Evolutionary conservation across 2,797 vertebrate species (phyloP).

Genomic region (Prionace glauca): DNA sequence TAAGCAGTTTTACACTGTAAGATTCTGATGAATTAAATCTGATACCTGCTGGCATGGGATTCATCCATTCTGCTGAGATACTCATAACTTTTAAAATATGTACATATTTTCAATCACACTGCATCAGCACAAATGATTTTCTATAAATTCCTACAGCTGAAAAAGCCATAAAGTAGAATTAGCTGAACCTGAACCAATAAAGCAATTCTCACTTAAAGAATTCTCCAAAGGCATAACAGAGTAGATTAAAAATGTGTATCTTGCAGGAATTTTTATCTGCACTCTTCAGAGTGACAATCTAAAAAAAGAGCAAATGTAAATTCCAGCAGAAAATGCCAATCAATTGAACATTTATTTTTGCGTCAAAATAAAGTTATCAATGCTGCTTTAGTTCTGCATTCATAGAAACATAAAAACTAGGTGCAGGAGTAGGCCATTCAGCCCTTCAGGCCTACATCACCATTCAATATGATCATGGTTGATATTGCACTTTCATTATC

Average conservation of each 20-base stretch:
- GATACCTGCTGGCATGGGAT: not conserved
- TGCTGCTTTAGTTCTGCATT: too few relatives aligned
- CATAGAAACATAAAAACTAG: too few relatives aligned
- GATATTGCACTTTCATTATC: too few relatives aligned
- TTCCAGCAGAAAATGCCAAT: not conserved
- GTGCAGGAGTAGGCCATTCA: too few relatives aligned
- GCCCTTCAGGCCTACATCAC: too few relatives aligned
- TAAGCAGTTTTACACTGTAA: not conserved
- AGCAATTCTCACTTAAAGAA: not conserved
- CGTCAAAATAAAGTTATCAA: not conserved
- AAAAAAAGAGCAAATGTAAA: not conserved
- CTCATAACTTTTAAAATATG: conserved; percentile 11
- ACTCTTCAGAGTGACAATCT: not conserved
- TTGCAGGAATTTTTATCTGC: not conserved
- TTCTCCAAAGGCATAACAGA: not conserved
- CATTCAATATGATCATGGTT: too few relatives aligned
- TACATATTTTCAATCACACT: conserved; percentile 16
- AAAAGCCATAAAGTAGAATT: not conserved
- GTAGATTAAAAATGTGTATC: conserved; percentile 15
- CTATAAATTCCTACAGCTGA: not conserved
- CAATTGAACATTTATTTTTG: not conserved
- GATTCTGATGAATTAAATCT: too few relatives aligned
- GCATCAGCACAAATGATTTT: conserved; percentile 20
- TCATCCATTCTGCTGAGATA: not conserved
- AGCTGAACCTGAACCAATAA: not conserved